phyloP scores from a whole-genome alignment of 2,113 vertebrate species.

The Gopherus flavomarginatus region DNA sequence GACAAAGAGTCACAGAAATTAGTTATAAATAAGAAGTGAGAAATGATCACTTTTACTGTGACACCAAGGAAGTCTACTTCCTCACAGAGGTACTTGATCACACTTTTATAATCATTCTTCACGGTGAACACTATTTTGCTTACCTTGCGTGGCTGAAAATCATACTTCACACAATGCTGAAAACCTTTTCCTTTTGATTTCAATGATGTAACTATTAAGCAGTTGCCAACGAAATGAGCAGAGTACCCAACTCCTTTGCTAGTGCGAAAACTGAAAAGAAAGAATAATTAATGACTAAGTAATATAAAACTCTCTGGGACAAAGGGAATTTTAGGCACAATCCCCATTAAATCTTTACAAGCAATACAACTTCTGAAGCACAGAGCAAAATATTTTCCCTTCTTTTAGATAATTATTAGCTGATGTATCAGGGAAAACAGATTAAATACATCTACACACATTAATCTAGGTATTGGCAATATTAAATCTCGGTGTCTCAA shows the following conservation, averaged over 20 bases:
- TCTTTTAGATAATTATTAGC: not conserved
- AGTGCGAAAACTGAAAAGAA: slow-evolving; percentile 91
- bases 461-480: not conserved
- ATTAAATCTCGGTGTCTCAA: not conserved
- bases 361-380: not conserved
- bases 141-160: slow-evolving; percentile 98
- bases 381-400: not conserved
- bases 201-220: slow-evolving; percentile 95
- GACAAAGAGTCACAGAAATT: not conserved
- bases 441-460: not conserved
- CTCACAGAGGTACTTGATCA: not conserved
- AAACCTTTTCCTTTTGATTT: slow-evolving; percentile 99
- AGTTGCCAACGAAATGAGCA: slow-evolving; percentile 97
- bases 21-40: not conserved
- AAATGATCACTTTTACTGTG: not conserved
- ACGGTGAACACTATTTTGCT: not conserved
- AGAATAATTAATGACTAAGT: not conserved
- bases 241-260: slow-evolving; percentile 98
- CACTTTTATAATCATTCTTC: not conserved
- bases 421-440: not conserved
- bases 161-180: slow-evolving; percentile 98
- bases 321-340: not conserved
- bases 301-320: not conserved
- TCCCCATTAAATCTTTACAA: not conserved
- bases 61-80: not conserved